phyloP scores from a whole-genome alignment of 2,113 vertebrate genomes.

The Pardalotus punctatus region DNA sequence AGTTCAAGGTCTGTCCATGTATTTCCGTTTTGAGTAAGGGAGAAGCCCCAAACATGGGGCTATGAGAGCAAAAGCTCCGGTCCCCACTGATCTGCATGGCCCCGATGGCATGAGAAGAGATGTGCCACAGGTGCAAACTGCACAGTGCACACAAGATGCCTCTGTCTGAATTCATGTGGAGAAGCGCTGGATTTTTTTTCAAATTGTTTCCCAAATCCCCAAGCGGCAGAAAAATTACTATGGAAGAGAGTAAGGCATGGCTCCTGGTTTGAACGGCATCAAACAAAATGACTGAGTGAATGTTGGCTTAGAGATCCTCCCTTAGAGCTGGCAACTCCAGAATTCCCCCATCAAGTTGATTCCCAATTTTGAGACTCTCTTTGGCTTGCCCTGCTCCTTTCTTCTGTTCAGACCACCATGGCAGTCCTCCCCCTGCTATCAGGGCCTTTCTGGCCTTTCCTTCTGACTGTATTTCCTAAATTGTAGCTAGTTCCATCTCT shows the following conservation, averaged over 20 bases:
- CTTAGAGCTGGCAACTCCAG: not conserved
- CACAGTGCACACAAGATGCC: not conserved
- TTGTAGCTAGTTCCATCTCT: not conserved
- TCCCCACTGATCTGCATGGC: not conserved
- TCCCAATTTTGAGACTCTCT: not conserved
- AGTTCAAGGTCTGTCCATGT: not conserved
- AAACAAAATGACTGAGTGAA: not conserved
- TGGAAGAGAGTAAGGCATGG: not conserved
- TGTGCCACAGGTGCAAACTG: not conserved
- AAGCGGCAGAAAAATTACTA: not conserved
- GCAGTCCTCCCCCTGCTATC: not conserved
- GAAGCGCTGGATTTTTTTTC: not conserved
- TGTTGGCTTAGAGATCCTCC: not conserved
- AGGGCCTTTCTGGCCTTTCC: not conserved
- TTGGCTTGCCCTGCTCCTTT: not conserved
- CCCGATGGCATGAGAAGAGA: not conserved
- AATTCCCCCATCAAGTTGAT: rapidly evolving
- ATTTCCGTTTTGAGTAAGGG: not conserved
- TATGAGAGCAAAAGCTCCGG: not conserved
- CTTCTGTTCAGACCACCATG: not conserved
- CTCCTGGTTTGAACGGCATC: not conserved
- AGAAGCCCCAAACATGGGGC: not conserved
- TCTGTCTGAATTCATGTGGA: not conserved
- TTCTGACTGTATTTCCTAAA: not conserved
- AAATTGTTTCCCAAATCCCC: not conserved